Evolutionary conservation across 1,140 invertebrate species (phyloP).

Genomic region (Papilio aristodemus): DNA sequence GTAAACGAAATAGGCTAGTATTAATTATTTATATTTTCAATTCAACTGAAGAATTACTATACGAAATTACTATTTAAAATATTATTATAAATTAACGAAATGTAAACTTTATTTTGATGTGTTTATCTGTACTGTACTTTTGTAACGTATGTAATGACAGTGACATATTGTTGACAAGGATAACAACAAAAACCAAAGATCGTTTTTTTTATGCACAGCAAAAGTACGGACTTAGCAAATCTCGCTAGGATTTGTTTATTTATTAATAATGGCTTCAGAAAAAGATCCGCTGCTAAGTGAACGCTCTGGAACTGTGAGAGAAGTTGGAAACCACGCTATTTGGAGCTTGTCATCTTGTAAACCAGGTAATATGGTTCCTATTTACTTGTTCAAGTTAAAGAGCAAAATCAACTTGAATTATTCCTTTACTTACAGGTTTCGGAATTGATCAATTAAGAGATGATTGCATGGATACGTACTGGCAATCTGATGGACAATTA

Average conservation of each 20-base stretch:
- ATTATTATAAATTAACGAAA: no score
- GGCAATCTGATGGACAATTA: constrained; percentile 99
- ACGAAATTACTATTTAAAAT: no score
- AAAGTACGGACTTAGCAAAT: no score
- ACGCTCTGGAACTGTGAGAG: constrained; percentile 89
- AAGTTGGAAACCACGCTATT: constrained; percentile 97
- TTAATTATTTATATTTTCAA: no score
- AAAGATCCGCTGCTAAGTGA: constrained; percentile 87
- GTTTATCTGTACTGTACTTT: no score
- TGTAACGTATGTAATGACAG: background rate
- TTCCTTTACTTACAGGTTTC: constrained; percentile 10
- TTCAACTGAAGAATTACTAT: no score
- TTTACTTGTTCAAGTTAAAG: background rate
- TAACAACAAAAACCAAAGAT: constrained; percentile 16
- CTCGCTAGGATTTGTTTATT: no score
- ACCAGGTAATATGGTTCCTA: constrained; percentile 84
- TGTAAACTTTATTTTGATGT: no score
- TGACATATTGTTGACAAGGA: background rate
- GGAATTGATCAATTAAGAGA: constrained; percentile 96
- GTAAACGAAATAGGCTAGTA: no score
- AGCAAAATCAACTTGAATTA: background rate
- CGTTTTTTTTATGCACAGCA: no score
- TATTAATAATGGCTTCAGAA: constrained; percentile 61
- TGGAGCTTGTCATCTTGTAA: constrained; percentile 99
- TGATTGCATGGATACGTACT: constrained; percentile 97